Conservation (phyloP, 2,113 vertebrate species). For the Nicator chloris region DNA sequence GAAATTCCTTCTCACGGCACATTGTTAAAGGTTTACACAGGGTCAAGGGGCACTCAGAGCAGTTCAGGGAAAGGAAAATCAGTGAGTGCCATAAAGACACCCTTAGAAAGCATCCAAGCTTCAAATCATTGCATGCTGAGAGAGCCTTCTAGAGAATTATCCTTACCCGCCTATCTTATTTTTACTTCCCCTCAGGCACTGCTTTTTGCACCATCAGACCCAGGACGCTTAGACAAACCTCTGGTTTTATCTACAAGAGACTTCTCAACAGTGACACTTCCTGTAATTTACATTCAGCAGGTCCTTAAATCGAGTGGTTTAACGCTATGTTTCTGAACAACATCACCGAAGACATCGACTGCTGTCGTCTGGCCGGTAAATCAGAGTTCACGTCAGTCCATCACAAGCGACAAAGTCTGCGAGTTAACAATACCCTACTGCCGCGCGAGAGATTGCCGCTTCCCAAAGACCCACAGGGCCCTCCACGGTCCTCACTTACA, state of each 20-base stretch:
- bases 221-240: neutral
- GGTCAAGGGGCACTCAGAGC: neutral
- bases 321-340: neutral
- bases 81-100: neutral
- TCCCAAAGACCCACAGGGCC: neutral
- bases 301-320: neutral
- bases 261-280: neutral
- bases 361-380: neutral
- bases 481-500: neutral
- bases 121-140: neutral
- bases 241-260: neutral
- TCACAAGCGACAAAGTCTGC: neutral
- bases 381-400: neutral
- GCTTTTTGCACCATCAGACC: neutral
- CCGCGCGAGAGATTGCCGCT: accelerated
- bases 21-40: neutral
- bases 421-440: neutral
- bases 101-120: neutral
- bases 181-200: neutral
- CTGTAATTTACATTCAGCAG: neutral
- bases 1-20: neutral
- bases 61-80: neutral
- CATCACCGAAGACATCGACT: neutral
- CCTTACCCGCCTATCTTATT: neutral
- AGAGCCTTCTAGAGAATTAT: neutral